phyloP scores from a whole-genome alignment of 2,888 invertebrate genomes.

The Dicyrtomina minuta region DNA sequence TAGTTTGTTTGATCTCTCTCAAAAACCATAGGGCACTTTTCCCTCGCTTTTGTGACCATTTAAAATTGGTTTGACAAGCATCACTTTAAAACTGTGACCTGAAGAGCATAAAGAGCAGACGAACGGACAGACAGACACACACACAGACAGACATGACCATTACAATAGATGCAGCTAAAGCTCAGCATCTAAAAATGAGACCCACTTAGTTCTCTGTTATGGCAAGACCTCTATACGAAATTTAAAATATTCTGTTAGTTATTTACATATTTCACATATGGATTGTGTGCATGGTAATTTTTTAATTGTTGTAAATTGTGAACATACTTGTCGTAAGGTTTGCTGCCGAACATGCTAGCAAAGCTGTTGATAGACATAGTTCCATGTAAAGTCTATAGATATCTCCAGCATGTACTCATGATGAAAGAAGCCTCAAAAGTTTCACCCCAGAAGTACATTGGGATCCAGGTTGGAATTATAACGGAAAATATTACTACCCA shows the following conservation, averaged over 20 bases:
- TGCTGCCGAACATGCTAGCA: conserved; percentile 9
- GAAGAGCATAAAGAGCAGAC: no score
- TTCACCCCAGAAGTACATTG: conserved; percentile 2
- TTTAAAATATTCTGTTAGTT: no score
- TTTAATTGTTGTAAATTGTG: conserved; percentile 77
- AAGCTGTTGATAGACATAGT: conserved; percentile 11
- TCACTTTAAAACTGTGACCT: no score
- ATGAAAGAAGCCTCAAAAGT: neutral
- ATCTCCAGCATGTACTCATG: neutral
- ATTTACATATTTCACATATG: neutral
- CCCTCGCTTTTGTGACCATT: no score
- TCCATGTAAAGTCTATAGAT: neutral
- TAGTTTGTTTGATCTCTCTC: no score
- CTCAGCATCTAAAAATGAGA: conserved; percentile 70
- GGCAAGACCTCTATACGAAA: conserved; percentile 66
- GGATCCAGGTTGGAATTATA: neutral
- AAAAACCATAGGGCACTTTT: no score
- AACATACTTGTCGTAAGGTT: conserved; percentile 62
- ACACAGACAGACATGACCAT: no score
- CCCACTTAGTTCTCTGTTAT: conserved; percentile 75
- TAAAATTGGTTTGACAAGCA: no score
- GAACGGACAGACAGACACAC: no score
- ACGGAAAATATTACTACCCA: neutral
- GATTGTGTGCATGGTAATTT: no score
- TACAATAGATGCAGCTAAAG: no score